A percentile compares a stretch with the other conserved stretches of the same genome.
Evolutionary conservation across 2,797 vertebrate species (phyloP).

Genomic region (Leuciscus waleckii): DNA sequence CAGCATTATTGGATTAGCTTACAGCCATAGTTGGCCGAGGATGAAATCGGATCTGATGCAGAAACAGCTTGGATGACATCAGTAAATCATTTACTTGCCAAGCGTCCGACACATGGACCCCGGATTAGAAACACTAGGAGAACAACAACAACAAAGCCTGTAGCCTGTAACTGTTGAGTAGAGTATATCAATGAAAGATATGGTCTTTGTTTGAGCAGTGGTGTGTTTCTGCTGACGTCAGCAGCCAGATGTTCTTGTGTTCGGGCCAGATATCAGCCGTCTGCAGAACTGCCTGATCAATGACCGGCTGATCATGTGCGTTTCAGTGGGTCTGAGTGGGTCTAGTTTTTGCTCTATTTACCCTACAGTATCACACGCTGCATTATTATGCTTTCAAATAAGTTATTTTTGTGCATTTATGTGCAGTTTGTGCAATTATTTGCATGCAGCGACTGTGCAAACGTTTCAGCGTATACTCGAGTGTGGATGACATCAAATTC

Average conservation of each 20-base stretch:
- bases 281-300: too few relatives aligned
- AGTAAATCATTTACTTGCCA: neutral
- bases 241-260: too few relatives aligned
- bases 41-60: neutral
- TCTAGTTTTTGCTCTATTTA: neutral
- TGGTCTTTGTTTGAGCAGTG: too few relatives aligned
- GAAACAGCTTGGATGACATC: constrained; percentile 4
- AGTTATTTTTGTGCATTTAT: neutral
- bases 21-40: neutral
- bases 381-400: neutral
- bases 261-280: too few relatives aligned
- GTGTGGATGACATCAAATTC: neutral
- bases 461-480: too few relatives aligned
- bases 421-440: too few relatives aligned
- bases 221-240: too few relatives aligned
- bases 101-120: constrained; percentile 1
- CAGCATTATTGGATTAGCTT: neutral
- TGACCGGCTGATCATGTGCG: too few relatives aligned
- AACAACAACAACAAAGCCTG: neutral
- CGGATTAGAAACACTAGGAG: constrained; percentile 1
- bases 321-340: too few relatives aligned
- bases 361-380: neutral
- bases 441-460: too few relatives aligned
- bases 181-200: neutral
- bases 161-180: neutral